Evolutionary conservation across 2,113 vertebrate species (phyloP).

Genomic region (Perccottus glenii): DNA sequence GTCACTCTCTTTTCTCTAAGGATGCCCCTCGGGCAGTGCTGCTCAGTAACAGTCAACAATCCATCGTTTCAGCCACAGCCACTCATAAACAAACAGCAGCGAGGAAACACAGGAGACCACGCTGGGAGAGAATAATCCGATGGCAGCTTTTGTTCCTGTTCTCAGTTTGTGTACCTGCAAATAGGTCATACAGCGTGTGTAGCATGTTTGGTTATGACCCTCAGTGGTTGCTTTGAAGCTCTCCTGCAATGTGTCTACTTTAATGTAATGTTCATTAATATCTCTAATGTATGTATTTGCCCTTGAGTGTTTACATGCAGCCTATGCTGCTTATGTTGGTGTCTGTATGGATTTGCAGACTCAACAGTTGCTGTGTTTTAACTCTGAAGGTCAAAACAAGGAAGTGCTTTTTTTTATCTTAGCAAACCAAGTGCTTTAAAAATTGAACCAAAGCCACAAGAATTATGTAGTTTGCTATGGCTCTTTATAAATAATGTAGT

Average conservation of each 20-base stretch:
- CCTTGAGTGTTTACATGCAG: slow-evolving; percentile 13
- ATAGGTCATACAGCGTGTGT: slow-evolving; percentile 16
- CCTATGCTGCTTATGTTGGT: slow-evolving; percentile 10
- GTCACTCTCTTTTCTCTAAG: slow-evolving; percentile 16
- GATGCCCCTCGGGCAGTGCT: slow-evolving; percentile 24
- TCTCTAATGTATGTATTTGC: slow-evolving; percentile 29
- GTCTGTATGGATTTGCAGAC: slow-evolving; percentile 1
- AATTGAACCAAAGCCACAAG: too few species aligned
- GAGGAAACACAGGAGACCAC: slow-evolving; percentile 37
- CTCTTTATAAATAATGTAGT: background rate
- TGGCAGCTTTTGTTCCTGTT: slow-evolving; percentile 23
- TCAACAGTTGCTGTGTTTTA: slow-evolving; percentile 17
- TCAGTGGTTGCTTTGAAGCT: slow-evolving; percentile 11
- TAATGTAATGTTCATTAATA: slow-evolving; percentile 32
- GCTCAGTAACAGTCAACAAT: slow-evolving; percentile 50
- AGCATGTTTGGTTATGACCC: slow-evolving; percentile 14
- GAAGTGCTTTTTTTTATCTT: slow-evolving; percentile 8
- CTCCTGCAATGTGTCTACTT: slow-evolving; percentile 10
- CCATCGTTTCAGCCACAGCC: slow-evolving; percentile 48
- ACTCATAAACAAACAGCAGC: slow-evolving; percentile 43
- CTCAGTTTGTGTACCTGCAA: slow-evolving; percentile 21
- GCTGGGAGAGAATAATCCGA: slow-evolving; percentile 27
- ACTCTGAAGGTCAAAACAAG: background rate
- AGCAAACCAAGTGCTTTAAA: too few species aligned
- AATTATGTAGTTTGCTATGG: background rate